A percentile compares a stretch with the other conserved stretches of the same genome.
phyloP scores from a whole-genome alignment of 92 coral and sea anemone genomes.

The Epizoanthus ramosus region DNA sequence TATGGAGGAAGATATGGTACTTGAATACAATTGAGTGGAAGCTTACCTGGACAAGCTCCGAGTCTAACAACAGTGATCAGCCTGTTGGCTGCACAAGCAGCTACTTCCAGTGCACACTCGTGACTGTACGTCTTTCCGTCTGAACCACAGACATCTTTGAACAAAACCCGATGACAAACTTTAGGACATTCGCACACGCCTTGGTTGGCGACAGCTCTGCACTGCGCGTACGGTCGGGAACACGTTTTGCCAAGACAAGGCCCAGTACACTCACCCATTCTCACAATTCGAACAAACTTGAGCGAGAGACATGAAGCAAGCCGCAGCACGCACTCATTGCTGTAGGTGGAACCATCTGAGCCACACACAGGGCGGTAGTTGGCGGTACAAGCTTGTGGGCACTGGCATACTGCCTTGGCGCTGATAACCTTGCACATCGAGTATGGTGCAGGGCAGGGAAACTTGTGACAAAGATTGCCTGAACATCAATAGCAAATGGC shows the following conservation, averaged over 20 bases:
- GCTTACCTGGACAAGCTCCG: too few relatives aligned
- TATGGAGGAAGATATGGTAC: too few relatives aligned
- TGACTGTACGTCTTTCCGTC: too few relatives aligned
- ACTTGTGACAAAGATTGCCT: not conserved
- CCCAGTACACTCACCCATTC: not conserved
- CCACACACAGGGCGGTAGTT: not conserved
- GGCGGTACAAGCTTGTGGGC: not conserved
- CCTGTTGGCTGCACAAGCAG: too few relatives aligned
- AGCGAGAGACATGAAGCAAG: not conserved
- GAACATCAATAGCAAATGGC: too few relatives aligned
- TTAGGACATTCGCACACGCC: too few relatives aligned
- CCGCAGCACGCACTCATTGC: conserved; percentile 6
- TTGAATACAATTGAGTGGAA: too few relatives aligned
- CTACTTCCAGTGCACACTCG: too few relatives aligned
- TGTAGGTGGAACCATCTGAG: conserved; percentile 9
- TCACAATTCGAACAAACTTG: not conserved
- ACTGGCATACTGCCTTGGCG: not conserved
- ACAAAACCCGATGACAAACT: too few relatives aligned
- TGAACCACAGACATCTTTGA: too few relatives aligned
- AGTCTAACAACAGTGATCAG: too few relatives aligned
- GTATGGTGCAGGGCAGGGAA: not conserved
- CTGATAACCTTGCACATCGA: not conserved
- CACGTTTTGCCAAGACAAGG: not conserved
- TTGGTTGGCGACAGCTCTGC: too few relatives aligned
- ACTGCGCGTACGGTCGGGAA: not conserved